Evolutionary conservation across 2,113 vertebrate genomes (phyloP).

Genomic region (Buteo buteo): DNA sequence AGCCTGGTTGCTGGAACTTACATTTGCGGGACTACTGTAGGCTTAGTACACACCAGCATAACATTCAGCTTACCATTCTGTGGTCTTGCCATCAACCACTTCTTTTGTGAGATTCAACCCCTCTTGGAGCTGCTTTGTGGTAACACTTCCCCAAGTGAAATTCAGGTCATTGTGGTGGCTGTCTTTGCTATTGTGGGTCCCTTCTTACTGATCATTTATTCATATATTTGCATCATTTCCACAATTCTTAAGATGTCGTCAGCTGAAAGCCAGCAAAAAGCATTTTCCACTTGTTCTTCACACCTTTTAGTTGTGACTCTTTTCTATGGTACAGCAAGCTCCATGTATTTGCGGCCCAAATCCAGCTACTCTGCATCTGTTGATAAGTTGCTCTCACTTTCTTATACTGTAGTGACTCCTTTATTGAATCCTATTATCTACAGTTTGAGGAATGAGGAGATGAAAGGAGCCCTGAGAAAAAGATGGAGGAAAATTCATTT

Average conservation of each 20-base stretch:
- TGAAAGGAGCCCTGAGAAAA: conserved; percentile 43
- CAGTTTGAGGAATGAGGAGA: conserved; percentile 57
- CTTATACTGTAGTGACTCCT: conserved; percentile 58
- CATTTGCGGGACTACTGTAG: background rate
- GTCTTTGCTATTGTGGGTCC: background rate
- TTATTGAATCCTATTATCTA: conserved; percentile 66
- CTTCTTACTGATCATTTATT: background rate
- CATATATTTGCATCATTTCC: conserved; percentile 6
- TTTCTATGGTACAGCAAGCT: conserved; percentile 61
- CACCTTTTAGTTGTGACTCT: conserved; percentile 62
- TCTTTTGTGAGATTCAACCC: background rate
- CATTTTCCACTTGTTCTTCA: conserved; percentile 66
- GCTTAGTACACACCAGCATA: background rate
- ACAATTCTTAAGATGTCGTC: conserved; percentile 51
- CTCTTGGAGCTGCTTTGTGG: background rate
- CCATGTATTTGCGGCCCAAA: conserved; percentile 45
- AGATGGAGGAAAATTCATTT: background rate
- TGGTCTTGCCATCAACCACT: background rate
- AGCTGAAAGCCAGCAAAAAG: conserved; percentile 37
- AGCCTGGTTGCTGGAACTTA: background rate
- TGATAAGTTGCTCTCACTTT: conserved; percentile 59
- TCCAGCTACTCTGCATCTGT: conserved; percentile 45
- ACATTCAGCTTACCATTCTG: background rate
- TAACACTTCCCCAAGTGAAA: background rate
- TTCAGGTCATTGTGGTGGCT: background rate